These are phyloP conservation scores for Uloborus diversus DNA, from an alignment of 1,140 invertebrate genomes.

Conservation along the genomic window DNA sequence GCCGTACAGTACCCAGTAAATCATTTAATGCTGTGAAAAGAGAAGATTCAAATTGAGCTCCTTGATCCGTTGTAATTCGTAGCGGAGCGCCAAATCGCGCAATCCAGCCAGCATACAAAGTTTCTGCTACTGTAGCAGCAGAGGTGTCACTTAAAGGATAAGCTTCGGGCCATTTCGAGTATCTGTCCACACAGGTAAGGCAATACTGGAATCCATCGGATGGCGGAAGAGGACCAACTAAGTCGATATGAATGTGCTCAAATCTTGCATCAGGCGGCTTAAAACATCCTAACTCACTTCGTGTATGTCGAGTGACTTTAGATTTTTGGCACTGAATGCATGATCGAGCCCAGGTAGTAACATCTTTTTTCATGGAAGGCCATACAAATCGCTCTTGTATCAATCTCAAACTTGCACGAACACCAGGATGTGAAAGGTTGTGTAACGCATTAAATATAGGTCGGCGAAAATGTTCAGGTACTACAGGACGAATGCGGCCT, in stretches of 20 bases:
- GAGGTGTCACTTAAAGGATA: slow-evolving; percentile 63
- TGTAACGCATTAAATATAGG: too few species aligned
- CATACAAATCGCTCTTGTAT: slow-evolving; percentile 10
- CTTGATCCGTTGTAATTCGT: slow-evolving; percentile 65
- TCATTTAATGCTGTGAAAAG: slow-evolving; percentile 43
- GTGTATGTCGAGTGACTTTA: background rate
- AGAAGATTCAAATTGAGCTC: slow-evolving; percentile 65
- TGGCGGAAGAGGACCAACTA: slow-evolving; percentile 66
- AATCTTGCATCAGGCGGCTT: slow-evolving; percentile 58
- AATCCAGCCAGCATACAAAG: slow-evolving; percentile 63
- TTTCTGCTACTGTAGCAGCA: slow-evolving; percentile 62
- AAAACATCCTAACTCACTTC: background rate
- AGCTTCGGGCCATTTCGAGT: slow-evolving; percentile 66
- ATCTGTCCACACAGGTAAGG: slow-evolving; percentile 61
- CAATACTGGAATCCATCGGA: slow-evolving; percentile 62
- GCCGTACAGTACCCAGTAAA: slow-evolving; percentile 31
- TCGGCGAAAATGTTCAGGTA: too few species aligned
- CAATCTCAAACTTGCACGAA: slow-evolving; percentile 3
- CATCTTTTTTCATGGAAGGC: slow-evolving; percentile 20
- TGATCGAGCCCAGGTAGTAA: background rate
- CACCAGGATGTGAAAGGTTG: slow-evolving; percentile 33
- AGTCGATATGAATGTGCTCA: slow-evolving; percentile 67
- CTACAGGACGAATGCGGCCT: too few species aligned
- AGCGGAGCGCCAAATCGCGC: slow-evolving; percentile 61
- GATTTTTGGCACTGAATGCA: background rate